Percentiles rank a stretch among this genome's conserved stretches.
Evolutionary conservation across 2,113 vertebrate species (phyloP).

Genomic region (Zapornia atra): DNA sequence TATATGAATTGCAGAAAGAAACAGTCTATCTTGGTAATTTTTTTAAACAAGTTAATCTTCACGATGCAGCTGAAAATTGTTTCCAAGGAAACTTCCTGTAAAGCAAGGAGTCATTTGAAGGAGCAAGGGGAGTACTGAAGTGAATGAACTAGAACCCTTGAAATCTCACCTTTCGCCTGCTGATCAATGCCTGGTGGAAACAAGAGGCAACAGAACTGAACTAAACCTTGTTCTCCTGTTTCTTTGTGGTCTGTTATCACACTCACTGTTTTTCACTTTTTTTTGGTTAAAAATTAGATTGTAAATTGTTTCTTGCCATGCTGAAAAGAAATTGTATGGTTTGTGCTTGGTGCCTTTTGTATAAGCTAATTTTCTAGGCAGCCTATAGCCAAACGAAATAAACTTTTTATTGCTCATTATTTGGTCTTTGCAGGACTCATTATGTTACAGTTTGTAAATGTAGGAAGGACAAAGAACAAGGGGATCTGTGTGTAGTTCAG

Average conservation of each 20-base stretch:
- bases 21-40: background rate
- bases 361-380: background rate
- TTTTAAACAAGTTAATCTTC: background rate
- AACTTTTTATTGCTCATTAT: background rate
- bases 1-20: background rate
- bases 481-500: background rate
- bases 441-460: background rate
- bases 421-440: background rate
- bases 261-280: background rate
- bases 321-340: background rate
- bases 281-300: background rate
- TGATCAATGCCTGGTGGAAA: background rate
- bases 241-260: background rate
- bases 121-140: background rate
- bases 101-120: background rate
- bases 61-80: background rate
- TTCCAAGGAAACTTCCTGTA: slow-evolving; percentile 3
- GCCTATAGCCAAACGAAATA: background rate
- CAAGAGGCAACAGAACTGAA: background rate
- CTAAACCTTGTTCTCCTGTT: background rate
- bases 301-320: background rate
- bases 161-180: background rate
- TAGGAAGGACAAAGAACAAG: background rate
- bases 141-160: background rate
- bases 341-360: background rate